Percentiles rank a stretch among this genome's conserved stretches.
Evolutionary conservation across 2,113 vertebrate species (phyloP).

Genomic region (Hiodon alosoides): DNA sequence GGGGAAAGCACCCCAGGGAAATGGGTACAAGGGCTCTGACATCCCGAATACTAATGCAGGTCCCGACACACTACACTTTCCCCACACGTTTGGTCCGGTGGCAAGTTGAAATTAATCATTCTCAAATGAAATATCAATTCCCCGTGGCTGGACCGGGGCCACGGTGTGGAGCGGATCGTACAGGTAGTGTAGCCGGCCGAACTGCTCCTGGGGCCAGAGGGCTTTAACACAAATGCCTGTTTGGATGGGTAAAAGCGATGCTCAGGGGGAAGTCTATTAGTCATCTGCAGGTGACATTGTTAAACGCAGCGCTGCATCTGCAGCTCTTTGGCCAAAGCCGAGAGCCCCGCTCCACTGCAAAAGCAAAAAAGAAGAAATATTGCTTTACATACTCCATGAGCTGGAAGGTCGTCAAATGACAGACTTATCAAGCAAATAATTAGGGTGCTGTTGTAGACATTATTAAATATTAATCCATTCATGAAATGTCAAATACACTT

Average conservation of each 20-base stretch:
- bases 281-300: neutral
- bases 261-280: neutral
- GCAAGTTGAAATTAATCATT: conserved; percentile 18
- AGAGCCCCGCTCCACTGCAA: neutral
- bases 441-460: neutral
- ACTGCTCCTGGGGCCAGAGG: neutral
- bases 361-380: neutral
- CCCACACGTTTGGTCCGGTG: neutral
- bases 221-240: neutral
- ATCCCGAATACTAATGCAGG: conserved; percentile 33
- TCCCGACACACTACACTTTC: neutral
- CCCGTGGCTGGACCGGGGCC: conserved; percentile 3
- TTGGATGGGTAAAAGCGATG: neutral
- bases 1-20: conserved; percentile 27
- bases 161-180: neutral
- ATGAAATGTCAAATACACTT: neutral
- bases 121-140: conserved; percentile 24
- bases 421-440: neutral
- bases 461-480: conserved; percentile 18
- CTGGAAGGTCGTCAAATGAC: neutral
- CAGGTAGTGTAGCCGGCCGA: neutral
- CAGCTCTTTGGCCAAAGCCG: too few relatives aligned
- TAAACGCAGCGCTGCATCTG: neutral
- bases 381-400: neutral
- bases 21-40: conserved; percentile 19